Evolutionary conservation across 1,140 invertebrate species (phyloP).

Genomic region (Pristionchus pacificus): DNA sequence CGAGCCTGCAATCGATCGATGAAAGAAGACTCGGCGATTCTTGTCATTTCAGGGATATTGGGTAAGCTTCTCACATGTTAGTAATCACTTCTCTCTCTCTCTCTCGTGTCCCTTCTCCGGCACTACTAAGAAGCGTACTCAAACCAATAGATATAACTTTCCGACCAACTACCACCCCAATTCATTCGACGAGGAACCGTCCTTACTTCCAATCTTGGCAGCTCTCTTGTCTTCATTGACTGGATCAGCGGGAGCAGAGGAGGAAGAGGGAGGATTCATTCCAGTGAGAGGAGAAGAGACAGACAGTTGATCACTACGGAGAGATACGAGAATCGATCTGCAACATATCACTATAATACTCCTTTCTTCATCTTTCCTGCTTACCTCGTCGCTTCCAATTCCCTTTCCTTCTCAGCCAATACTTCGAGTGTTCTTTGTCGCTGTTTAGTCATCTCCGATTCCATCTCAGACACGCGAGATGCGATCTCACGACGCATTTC

Average conservation of each 20-base stretch:
- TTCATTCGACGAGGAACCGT: neutral
- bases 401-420: conserved; percentile 34
- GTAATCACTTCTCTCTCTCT: no score
- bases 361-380: no score
- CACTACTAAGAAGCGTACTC: no score
- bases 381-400: conserved; percentile 33
- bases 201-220: neutral
- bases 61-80: no score
- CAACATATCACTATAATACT: no score
- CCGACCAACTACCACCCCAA: no score
- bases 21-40: no score
- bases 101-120: no score
- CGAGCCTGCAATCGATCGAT: neutral
- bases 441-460: conserved; percentile 34
- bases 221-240: neutral
- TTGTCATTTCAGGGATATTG: no score
- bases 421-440: conserved; percentile 28
- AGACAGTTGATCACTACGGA: conserved; percentile 12
- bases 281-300: neutral
- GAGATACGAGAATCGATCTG: conserved; percentile 21
- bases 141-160: no score
- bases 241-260: neutral
- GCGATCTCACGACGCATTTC: conserved; percentile 17
- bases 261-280: no score
- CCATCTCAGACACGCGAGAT: conserved; percentile 22